Evolutionary conservation across 1,140 invertebrate species (phyloP), one percentile per base, ranked within the genome.

Genomic region (Drosophila nannoptera): DNA sequence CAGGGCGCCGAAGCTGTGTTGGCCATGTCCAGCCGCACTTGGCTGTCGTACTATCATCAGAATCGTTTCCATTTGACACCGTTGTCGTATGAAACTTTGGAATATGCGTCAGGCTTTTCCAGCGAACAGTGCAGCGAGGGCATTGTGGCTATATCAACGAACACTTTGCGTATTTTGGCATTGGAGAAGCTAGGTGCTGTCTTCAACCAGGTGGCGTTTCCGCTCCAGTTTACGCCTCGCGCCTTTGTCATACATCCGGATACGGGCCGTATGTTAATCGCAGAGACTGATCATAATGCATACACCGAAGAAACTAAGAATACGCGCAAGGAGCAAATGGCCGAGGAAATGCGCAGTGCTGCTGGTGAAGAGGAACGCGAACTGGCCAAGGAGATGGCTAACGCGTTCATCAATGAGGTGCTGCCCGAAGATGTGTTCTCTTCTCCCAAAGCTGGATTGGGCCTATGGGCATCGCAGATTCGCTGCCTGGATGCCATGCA

Each of bases 31-130:
- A 99, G 97, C 74, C 92, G 98, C 69, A 97, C 97, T 0, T 99
- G 98, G 99, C 91, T 99, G 0, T 98, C 97, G 89, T 99, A 99
- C 84, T 98, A 98, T 75, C 99, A 99, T 89, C 98, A 99, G 90
- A 99, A 98, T 91, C 92, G 95, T 48, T 98, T 98, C 84, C 97
- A 99, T 90, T 91, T 99, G 7, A 99, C 98, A 0, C 98, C 98
- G 1, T 89, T 99, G 0, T 99, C 97, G 0, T 99, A 99, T 87
- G 97, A 99, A 90, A 96, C 96, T 48, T 90, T 99, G 16, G 99
- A 99, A 88, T 99, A 98, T 91, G 98, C 99, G 0, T 98, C 97
- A 0, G 97, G 98, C 8, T 99, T 88, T 58, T 90, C 91, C 73
- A 87, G 90, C 64, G 98, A 99, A 90, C 98, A 99, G 90, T 99